Conservation (phyloP, 2,797 vertebrate genomes). For the Artibeus jamaicensis region DNA sequence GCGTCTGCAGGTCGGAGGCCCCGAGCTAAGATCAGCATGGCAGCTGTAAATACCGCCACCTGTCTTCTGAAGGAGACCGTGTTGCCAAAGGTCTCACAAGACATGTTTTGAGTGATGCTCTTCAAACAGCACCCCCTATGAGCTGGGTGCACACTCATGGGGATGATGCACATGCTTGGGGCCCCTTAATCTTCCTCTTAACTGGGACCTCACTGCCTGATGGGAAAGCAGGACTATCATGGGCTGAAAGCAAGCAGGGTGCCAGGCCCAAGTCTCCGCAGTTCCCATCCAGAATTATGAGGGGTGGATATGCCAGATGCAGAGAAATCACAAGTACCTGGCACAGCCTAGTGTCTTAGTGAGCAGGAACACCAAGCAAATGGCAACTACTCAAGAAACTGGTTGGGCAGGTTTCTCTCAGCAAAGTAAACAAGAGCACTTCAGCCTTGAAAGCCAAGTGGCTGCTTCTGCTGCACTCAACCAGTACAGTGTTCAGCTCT, state of each 20-base stretch:
- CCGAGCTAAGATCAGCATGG: background rate
- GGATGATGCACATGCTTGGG: background rate
- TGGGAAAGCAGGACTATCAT: constrained; percentile 27
- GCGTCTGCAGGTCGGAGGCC: background rate
- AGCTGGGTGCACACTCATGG: background rate
- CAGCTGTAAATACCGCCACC: background rate
- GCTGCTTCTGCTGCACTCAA: background rate
- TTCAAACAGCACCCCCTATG: background rate
- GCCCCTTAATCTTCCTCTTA: constrained; percentile 15
- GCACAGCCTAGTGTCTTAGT: background rate
- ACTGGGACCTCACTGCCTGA: background rate
- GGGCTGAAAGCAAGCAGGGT: constrained; percentile 43
- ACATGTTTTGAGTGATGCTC: constrained; percentile 26
- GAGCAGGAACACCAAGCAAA: constrained; percentile 28
- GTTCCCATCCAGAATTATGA: constrained; percentile 18
- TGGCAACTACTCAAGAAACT: constrained; percentile 28
- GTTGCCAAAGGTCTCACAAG: constrained; percentile 4
- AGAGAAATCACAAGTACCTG: constrained; percentile 37
- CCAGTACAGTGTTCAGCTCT: background rate
- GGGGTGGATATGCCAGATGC: background rate
- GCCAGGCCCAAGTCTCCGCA: constrained; percentile 14
- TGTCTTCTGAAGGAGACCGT: background rate
- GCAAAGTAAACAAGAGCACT: constrained; percentile 49
- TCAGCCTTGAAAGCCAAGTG: constrained; percentile 30
- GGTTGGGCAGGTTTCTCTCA: constrained; percentile 38